Conservation (phyloP, 2,888 invertebrate genomes). For the Pachycephus smyrnensis region DNA sequence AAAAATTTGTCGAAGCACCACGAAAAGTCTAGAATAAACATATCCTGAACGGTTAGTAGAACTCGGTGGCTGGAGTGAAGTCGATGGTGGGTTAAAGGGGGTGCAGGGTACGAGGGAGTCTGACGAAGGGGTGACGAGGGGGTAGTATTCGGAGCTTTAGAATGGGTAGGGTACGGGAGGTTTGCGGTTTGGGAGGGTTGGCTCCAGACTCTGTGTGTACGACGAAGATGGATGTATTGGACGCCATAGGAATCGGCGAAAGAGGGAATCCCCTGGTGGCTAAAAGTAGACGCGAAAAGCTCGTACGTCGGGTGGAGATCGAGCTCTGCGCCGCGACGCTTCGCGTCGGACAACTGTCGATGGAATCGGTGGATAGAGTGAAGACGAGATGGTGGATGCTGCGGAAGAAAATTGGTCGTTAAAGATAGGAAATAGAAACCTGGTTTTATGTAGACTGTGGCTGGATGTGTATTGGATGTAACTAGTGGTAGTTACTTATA, state of each 20-base stretch:
- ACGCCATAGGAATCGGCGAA: not conserved
- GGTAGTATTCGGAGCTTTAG: conserved; percentile 6
- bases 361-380: not conserved
- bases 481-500: not conserved
- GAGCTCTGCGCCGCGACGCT: not conserved
- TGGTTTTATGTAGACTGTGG: not conserved
- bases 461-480: not conserved
- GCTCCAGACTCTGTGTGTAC: conserved; percentile 46
- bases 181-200: conserved; percentile 56
- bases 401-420: not conserved
- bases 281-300: conserved; percentile 44
- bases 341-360: not conserved
- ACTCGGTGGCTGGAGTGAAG: conserved; percentile 2
- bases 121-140: conserved; percentile 9
- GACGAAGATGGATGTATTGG: conserved; percentile 34
- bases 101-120: conserved; percentile 29
- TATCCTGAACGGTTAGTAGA: conserved; percentile 61
- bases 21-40: conserved; percentile 57
- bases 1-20: conserved; percentile 51
- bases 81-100: conserved; percentile 16
- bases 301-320: conserved; percentile 20
- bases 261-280: conserved; percentile 28
- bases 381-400: not conserved
- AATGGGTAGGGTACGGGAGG: conserved; percentile 41
- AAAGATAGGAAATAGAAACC: not conserved